Percentiles rank a stretch among this genome's conserved stretches.
Conservation (phyloP, 2,113 vertebrate species). For the Rousettus leschenaultii region DNA sequence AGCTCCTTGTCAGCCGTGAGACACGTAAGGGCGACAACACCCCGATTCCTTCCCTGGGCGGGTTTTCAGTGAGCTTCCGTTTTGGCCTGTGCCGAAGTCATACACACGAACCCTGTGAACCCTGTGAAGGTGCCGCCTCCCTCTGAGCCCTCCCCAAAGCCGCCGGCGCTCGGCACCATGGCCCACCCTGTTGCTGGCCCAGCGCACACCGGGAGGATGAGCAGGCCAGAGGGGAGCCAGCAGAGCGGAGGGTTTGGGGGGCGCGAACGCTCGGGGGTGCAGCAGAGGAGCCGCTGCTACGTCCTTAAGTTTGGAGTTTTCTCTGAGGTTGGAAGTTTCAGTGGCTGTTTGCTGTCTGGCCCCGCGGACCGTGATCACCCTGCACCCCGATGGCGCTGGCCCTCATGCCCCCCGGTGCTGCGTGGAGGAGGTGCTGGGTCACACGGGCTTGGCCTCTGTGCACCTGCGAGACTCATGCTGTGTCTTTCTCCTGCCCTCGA, state of each 20-base stretch:
- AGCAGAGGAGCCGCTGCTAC: fast-evolving
- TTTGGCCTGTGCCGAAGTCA: background rate
- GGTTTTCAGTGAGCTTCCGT: background rate
- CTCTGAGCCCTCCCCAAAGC: fast-evolving
- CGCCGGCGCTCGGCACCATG: background rate
- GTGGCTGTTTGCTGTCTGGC: background rate
- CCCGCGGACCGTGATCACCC: background rate
- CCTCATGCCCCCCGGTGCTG: background rate
- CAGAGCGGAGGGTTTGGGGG: too few relatives aligned
- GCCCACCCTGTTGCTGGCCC: fast-evolving
- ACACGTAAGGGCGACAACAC: fast-evolving
- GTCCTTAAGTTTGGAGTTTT: background rate
- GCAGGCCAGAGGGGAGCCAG: too few relatives aligned
- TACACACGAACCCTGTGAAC: background rate
- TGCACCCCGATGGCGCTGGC: fast-evolving
- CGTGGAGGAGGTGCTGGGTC: background rate
- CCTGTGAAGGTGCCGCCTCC: too few relatives aligned
- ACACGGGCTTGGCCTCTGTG: background rate
- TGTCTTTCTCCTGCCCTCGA: background rate
- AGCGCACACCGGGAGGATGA: background rate
- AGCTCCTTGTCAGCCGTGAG: background rate
- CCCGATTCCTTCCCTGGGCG: background rate
- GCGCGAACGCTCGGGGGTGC: fast-evolving
- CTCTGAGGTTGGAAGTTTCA: background rate
- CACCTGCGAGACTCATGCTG: fast-evolving